These are phyloP conservation scores for Babylonia areolata DNA, from an alignment of 1,140 invertebrate species.

Conservation along the genomic window DNA sequence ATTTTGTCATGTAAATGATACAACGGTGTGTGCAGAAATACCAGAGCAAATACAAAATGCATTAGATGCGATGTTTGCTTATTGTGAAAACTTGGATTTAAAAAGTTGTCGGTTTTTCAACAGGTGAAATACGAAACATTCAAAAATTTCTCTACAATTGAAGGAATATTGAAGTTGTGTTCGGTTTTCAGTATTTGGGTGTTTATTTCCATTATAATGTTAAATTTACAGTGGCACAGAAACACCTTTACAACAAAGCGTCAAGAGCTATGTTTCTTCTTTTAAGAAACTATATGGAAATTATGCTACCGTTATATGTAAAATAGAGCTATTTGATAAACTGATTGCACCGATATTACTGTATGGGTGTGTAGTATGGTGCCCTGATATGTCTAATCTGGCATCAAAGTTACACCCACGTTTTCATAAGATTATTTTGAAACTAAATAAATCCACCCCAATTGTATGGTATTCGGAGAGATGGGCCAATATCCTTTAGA, in stretches of 20 bases:
- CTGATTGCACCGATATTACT: background rate
- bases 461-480: background rate
- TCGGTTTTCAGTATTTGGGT: too few relatives aligned
- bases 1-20: too few relatives aligned
- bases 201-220: background rate
- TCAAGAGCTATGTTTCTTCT: background rate
- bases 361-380: background rate
- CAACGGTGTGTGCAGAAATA: too few relatives aligned
- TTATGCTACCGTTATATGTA: background rate
- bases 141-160: background rate
- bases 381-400: background rate
- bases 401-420: background rate
- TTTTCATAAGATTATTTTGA: background rate
- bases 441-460: slow-evolving; percentile 1
- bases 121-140: background rate
- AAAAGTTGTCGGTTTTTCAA: background rate
- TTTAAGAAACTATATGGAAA: background rate
- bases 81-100: too few relatives aligned
- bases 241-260: background rate
- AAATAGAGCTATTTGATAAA: background rate
- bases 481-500: background rate
- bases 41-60: background rate
- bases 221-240: background rate
- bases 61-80: background rate
- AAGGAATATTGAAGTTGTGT: too few relatives aligned